Evolutionary conservation across 1,140 invertebrate genomes (phyloP), one percentile per base, ranked within the genome.

Genomic region (Sycophaga agraensis): DNA sequence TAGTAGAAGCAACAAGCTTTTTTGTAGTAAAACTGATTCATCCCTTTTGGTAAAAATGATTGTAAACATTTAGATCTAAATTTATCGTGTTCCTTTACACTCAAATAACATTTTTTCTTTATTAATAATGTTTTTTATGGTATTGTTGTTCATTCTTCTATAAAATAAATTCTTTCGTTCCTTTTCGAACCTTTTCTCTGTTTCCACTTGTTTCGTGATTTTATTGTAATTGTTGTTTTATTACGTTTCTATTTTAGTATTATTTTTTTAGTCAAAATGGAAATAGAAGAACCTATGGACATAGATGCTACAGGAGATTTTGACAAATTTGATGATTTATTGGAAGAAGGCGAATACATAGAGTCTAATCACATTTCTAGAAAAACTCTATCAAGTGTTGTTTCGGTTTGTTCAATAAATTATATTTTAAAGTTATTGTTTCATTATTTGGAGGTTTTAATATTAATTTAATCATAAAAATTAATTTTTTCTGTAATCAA

Each of bases 201-300:
- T n/a, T n/a, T n/a, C n/a, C n/a, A n/a, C n/a, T n/a, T n/a, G n/a
- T n/a, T n/a, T n/a, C n/a, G n/a, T n/a, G n/a, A n/a, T n/a, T n/a
- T n/a, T n/a, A n/a, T n/a, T n/a, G n/a, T n/a, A n/a, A n/a, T n/a
- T n/a, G n/a, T n/a, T n/a, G n/a, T n/a, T n/a, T n/a, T n/a, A n/a
- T n/a, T n/a, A n/a, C n/a, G n/a, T n/a, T n/a, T n/a, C n/a, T n/a
- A n/a, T n/a, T n/a, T n/a, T n/a, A n/a, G n/a, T n/a, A n/a, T n/a
- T n/a, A n/a, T n/a, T n/a, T n/a, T n/a, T n/a, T n/a, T n/a, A n/a
- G n/a, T n/a, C n/a, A 42, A 14, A 51, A 63, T 63, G 61, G 48
- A 50, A n/a, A 21, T 19, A 12, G 53, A 57, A 45, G 61, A 63
- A 24, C 46, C 61, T 11, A 63, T 63, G 61, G 61, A 63, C 28